A percentile compares a stretch with the other conserved stretches of the same genome.
Evolutionary conservation across 1,140 invertebrate species (phyloP).

Genomic region (Drosophila sulfurigaster): DNA sequence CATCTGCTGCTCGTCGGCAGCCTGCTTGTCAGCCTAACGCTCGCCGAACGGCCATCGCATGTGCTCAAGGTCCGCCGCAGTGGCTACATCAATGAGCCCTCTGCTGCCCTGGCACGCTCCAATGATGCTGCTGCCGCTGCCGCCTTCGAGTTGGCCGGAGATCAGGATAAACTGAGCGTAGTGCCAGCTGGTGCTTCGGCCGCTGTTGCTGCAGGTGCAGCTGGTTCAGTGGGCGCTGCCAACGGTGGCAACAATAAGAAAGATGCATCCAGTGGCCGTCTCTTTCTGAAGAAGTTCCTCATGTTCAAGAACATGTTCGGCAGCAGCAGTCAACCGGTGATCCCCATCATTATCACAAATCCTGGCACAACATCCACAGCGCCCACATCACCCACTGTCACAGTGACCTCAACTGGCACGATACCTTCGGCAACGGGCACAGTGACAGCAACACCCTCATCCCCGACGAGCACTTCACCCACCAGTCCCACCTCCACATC

Average conservation of each 20-base stretch:
- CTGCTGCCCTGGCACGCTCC: constrained; percentile 28
- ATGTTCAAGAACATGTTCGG: constrained; percentile 77
- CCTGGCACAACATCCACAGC: constrained; percentile 7
- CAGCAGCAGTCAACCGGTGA: constrained; percentile 64
- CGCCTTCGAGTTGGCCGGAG: constrained; percentile 3
- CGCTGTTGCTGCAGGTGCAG: constrained; percentile 2
- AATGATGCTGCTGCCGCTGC: constrained; percentile 26
- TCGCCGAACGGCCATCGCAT: constrained; percentile 29
- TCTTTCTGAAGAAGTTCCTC: constrained; percentile 79
- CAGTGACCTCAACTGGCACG: constrained; percentile 66
- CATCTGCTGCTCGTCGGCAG: constrained; percentile 37
- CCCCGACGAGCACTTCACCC: constrained; percentile 8
- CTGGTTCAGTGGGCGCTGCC: neutral
- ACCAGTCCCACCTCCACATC: constrained; percentile 2
- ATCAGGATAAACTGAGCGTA: constrained; percentile 32
- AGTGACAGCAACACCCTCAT: constrained; percentile 50
- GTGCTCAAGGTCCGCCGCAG: constrained; percentile 20
- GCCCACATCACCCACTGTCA: constrained; percentile 12
- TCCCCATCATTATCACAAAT: constrained; percentile 75
- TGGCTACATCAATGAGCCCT: constrained; percentile 35
- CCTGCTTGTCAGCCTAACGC: constrained; percentile 19
- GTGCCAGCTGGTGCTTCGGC: neutral
- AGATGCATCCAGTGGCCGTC: constrained; percentile 70
- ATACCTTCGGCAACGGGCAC: constrained; percentile 67
- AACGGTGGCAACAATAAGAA: constrained; percentile 53